Evolutionary conservation across 2,797 vertebrate genomes (phyloP).

Genomic region (Nyctibius grandis): DNA sequence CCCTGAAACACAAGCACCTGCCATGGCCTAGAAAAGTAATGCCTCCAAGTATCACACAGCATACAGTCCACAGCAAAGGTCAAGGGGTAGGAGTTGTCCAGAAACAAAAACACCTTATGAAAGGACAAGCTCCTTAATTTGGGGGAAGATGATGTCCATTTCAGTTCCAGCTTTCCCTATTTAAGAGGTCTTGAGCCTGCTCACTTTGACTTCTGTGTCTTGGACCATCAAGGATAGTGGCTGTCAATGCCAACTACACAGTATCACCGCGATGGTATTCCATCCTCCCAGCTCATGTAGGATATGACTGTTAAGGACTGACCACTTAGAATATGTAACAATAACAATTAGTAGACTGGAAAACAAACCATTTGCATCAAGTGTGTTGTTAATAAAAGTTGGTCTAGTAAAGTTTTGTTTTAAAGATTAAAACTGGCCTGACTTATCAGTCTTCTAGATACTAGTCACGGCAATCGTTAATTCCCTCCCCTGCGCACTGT

Average conservation of each 20-base stretch:
- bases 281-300: neutral
- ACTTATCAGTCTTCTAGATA: neutral
- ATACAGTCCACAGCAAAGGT: neutral
- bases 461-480: neutral
- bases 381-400: neutral
- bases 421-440: neutral
- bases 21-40: neutral
- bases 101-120: neutral
- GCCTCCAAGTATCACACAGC: neutral
- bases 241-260: neutral
- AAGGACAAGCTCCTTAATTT: neutral
- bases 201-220: neutral
- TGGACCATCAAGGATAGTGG: neutral
- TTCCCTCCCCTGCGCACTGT: neutral
- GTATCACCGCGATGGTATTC: rapidly evolving
- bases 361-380: neutral
- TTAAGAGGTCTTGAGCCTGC: neutral
- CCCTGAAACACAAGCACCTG: neutral
- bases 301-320: neutral
- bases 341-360: neutral
- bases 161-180: neutral
- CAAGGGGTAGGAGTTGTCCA: rapidly evolving
- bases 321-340: neutral
- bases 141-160: neutral
- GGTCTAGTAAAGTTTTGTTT: neutral